Percentiles rank a stretch among this genome's conserved stretches.
These are phyloP conservation scores for Halocaridina rubra DNA, from an alignment of 2,888 invertebrate genomes.

Conservation along the genomic window DNA sequence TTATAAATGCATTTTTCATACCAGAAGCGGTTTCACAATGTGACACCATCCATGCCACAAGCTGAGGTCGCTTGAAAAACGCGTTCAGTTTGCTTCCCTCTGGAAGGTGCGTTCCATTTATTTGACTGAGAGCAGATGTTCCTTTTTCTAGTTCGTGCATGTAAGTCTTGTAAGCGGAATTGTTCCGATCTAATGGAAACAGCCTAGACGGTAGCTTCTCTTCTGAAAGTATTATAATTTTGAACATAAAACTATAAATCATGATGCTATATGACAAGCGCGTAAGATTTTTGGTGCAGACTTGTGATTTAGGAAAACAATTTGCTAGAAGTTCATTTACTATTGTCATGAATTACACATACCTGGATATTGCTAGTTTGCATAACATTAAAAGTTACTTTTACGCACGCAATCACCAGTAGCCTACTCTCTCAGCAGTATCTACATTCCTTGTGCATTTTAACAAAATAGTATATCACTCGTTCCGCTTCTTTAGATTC, in stretches of 20 bases:
- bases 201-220: not conserved
- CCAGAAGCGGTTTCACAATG: slow-evolving; percentile 31
- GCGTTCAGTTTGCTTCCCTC: no score
- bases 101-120: not conserved
- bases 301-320: not conserved
- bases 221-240: no score
- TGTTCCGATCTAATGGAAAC: not conserved
- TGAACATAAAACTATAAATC: not conserved
- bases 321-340: no score
- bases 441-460: no score
- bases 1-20: not conserved
- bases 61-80: slow-evolving; percentile 13
- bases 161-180: not conserved
- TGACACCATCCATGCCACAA: slow-evolving; percentile 41
- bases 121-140: not conserved
- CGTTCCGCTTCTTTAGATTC: no score
- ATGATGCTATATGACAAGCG: no score
- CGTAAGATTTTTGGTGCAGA: not conserved
- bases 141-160: not conserved
- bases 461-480: no score
- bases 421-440: no score
- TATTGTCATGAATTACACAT: no score
- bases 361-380: no score
- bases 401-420: no score
- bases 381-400: no score